Conservation (phyloP, 2,797 vertebrate species). For the Spea hammondii region DNA sequence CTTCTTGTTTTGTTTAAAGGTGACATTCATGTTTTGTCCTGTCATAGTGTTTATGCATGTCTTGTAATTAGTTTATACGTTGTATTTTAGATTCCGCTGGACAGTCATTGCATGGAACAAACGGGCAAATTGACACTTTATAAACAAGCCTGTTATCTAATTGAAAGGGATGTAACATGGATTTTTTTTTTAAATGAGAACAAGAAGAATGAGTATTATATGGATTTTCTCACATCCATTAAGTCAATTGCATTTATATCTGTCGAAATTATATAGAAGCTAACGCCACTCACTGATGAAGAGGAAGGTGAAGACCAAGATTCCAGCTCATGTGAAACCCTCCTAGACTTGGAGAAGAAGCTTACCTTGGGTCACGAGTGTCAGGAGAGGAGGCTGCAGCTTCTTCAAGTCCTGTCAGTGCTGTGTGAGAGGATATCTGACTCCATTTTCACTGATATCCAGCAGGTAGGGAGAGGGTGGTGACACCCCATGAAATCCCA, state of each 20-base stretch:
- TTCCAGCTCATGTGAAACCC: slow-evolving; percentile 59
- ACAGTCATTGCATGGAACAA: too few species aligned
- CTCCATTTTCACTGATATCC: slow-evolving; percentile 74
- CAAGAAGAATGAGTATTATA: too few species aligned
- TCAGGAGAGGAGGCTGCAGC: slow-evolving; percentile 67
- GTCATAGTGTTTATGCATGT: too few species aligned
- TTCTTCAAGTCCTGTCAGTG: slow-evolving; percentile 81
- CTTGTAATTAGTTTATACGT: too few species aligned
- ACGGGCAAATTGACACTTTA: too few species aligned
- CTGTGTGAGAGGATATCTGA: slow-evolving; percentile 81
- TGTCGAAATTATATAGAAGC: slow-evolving; percentile 65
- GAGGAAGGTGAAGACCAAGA: slow-evolving; percentile 46
- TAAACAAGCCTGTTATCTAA: too few species aligned
- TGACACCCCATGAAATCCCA: neutral
- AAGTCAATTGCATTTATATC: too few species aligned
- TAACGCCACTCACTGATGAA: slow-evolving; percentile 72
- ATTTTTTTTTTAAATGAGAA: too few species aligned
- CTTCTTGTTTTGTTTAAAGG: slow-evolving; percentile 86
- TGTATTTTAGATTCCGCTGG: too few species aligned
- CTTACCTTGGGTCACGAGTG: slow-evolving; percentile 50
- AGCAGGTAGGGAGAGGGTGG: slow-evolving; percentile 73
- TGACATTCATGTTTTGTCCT: slow-evolving; percentile 53
- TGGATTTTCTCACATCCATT: too few species aligned
- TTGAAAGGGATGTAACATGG: too few species aligned
- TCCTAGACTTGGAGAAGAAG: slow-evolving; percentile 76